Conservation (phyloP, 2,888 invertebrate genomes). For the Apamea epomidion region DNA sequence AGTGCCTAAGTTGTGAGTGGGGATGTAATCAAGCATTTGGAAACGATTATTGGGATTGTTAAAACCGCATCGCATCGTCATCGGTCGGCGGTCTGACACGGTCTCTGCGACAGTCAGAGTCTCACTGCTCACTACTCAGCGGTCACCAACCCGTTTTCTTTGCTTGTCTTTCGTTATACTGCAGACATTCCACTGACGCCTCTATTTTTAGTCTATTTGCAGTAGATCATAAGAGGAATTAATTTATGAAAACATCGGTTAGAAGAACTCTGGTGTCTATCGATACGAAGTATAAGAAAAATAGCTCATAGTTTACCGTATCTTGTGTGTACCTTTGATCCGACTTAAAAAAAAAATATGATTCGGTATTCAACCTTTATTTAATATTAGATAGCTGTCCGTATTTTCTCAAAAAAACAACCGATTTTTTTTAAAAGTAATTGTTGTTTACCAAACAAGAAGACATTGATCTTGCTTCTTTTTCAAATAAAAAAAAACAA, state of each 20-base stretch:
- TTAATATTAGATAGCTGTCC: not conserved
- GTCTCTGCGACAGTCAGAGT: not conserved
- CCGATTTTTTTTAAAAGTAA: not conserved
- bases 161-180: conserved; percentile 20
- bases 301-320: not conserved
- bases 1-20: not conserved
- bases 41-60: conserved; percentile 17
- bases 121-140: not conserved
- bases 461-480: not conserved
- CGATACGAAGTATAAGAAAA: not conserved
- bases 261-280: not conserved
- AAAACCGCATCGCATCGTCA: conserved; percentile 11
- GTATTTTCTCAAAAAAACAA: not conserved
- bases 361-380: not conserved
- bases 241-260: not conserved
- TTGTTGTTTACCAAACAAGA: not conserved
- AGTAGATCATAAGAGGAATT: conserved; percentile 6
- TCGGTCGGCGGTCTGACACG: not conserved
- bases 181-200: conserved; percentile 19
- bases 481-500: not conserved
- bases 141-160: conserved; percentile 48
- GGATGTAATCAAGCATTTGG: not conserved
- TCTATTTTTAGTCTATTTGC: conserved; percentile 30
- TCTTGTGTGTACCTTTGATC: not conserved
- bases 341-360: not conserved